These are phyloP conservation scores for Dromococcyx pavoninus DNA, from an alignment of 2,797 vertebrate species.

Conservation along the genomic window DNA sequence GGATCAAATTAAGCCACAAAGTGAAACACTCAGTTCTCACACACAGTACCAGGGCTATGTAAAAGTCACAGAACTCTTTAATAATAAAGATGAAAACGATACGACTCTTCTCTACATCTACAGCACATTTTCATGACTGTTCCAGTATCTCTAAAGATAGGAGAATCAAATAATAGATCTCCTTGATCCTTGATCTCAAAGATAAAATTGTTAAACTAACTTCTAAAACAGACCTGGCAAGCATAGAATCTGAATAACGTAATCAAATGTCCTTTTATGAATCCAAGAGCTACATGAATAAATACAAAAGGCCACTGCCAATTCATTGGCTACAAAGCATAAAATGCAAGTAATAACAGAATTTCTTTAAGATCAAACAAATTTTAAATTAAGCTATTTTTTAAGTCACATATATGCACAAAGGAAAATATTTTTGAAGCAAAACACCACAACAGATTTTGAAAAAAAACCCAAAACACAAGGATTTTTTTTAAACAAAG, in stretches of 20 bases:
- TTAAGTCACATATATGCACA: background rate
- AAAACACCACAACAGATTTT: background rate
- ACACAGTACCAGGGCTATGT: background rate
- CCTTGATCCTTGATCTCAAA: background rate
- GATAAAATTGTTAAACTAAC: background rate
- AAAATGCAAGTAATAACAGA: background rate
- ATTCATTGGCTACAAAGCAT: background rate
- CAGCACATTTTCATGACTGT: background rate
- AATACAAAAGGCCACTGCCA: background rate
- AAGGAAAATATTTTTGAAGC: background rate
- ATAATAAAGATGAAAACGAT: conserved; percentile 3
- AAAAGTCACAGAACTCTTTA: conserved; percentile 11
- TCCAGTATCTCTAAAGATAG: conserved; percentile 1
- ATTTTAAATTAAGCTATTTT: background rate
- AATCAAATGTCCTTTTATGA: background rate
- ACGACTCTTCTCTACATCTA: background rate
- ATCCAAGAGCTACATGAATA: background rate
- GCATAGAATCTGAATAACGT: background rate
- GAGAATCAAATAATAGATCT: background rate
- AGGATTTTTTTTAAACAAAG: background rate
- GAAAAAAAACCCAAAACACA: background rate
- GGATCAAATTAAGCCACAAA: conserved; percentile 20
- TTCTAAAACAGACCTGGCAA: background rate
- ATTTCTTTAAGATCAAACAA: background rate
- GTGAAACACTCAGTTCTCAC: background rate